A percentile compares a stretch with the other conserved stretches of the same genome.
phyloP scores from a whole-genome alignment of 2,113 vertebrate species.

The Crotalus helleri region DNA sequence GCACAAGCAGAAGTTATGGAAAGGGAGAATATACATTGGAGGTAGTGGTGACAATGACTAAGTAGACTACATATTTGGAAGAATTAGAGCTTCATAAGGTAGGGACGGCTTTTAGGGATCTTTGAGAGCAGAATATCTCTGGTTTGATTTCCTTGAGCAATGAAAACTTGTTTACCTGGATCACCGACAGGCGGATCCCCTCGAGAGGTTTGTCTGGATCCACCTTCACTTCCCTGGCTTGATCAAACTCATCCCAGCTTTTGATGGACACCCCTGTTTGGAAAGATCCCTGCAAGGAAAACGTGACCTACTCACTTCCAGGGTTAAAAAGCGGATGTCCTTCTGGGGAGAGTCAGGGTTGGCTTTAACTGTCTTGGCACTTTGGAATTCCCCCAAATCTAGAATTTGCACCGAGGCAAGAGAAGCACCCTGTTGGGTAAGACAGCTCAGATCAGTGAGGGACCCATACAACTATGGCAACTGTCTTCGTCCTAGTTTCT shows the following conservation, averaged over 20 bases:
- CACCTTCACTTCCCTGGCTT: conserved; percentile 83
- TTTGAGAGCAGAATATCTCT: background rate
- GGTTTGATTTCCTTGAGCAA: background rate
- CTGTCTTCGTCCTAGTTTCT: background rate
- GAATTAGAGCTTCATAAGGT: background rate
- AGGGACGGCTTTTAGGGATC: background rate
- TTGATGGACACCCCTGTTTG: conserved; percentile 72
- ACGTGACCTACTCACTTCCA: conserved; percentile 79
- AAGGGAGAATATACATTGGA: background rate
- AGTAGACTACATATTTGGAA: background rate
- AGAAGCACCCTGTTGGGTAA: conserved; percentile 73
- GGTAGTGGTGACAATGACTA: too few relatives aligned
- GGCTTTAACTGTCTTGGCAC: conserved; percentile 80
- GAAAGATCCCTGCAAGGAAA: conserved; percentile 74
- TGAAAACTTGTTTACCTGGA: conserved; percentile 79
- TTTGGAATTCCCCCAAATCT: conserved; percentile 73
- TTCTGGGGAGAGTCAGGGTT: conserved; percentile 89
- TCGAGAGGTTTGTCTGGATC: conserved; percentile 95
- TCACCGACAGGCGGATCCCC: conserved; percentile 79
- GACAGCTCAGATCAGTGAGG: fast-evolving
- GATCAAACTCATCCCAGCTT: conserved; percentile 75
- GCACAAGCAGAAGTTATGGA: background rate
- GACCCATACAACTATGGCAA: background rate
- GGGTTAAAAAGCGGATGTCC: conserved; percentile 75
- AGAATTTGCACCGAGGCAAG: conserved; percentile 71